Percentiles rank a stretch among this genome's conserved stretches.
These are phyloP conservation scores for Spilosoma lubricipeda DNA, from an alignment of 2,888 invertebrate genomes.

Conservation along the genomic window DNA sequence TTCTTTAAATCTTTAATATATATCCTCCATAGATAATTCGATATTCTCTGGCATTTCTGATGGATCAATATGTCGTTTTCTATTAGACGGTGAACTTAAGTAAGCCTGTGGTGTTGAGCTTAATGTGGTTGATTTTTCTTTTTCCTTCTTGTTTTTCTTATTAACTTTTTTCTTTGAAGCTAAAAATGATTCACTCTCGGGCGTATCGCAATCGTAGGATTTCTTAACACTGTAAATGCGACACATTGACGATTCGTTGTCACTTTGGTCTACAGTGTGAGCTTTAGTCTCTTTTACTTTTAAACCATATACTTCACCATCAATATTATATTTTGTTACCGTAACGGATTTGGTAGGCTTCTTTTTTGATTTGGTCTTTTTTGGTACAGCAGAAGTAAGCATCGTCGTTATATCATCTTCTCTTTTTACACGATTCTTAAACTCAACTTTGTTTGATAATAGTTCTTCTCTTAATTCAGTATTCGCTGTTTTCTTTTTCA, in stretches of 20 bases:
- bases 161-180: slow-evolving; percentile 56
- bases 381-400: background rate
- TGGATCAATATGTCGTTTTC: slow-evolving; percentile 65
- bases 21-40: slow-evolving; percentile 61
- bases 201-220: slow-evolving; percentile 63
- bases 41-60: slow-evolving; percentile 66
- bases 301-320: slow-evolving; percentile 67
- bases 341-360: slow-evolving; percentile 52
- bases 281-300: slow-evolving; percentile 66
- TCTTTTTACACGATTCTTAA: slow-evolving; percentile 31
- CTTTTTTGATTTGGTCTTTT: slow-evolving; percentile 53
- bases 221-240: slow-evolving; percentile 69
- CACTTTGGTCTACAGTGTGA: slow-evolving; percentile 35
- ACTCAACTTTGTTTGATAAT: slow-evolving; percentile 39
- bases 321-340: slow-evolving; percentile 67
- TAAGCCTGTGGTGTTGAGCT: slow-evolving; percentile 31
- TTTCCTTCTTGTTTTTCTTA: slow-evolving; percentile 62
- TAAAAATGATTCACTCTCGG: slow-evolving; percentile 61
- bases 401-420: background rate
- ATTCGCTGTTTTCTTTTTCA: slow-evolving; percentile 32
- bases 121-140: slow-evolving; percentile 31
- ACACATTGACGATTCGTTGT: slow-evolving; percentile 52
- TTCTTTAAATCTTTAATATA: slow-evolving; percentile 65
- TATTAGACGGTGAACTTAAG: slow-evolving; percentile 48
- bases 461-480: slow-evolving; percentile 53